Evolutionary conservation across 2,113 vertebrate genomes (phyloP), one percentile per base, ranked within the genome.

Genomic region (Lepisosteus osseus): DNA sequence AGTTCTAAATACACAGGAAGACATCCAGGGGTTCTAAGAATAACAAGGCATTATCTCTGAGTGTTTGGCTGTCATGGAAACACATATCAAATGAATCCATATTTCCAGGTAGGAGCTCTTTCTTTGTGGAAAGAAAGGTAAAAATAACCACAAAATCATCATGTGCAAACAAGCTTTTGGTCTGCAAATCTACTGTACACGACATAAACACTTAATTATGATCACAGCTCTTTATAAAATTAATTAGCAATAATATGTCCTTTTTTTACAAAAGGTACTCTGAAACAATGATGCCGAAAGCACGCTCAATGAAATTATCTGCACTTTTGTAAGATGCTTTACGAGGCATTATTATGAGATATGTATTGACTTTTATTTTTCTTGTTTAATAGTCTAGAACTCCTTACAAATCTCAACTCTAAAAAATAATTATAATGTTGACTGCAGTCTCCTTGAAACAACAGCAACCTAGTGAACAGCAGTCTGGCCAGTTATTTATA

Each of bases 1-100:
- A 61, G 43, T 67, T 72, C 43, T 54, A 63, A 72, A 72, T 65
- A 61, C 41, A 43, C 12, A n/a, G 64, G 65, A 67, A 51, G 65
- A 61, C 42, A 66, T 42, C 13, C 65, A 65, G 40, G 7, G 3
- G 42, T 5, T 51, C 47, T 5, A 56, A 57, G 43, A 3, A 72
- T 15, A 57, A 56, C 4, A 9, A 8, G 54, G 7, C 41, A 13
- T 4, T 13, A 51, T 17, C 15, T 65, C 44, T 54, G 47, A n/a
- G 54, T 61, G 62, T 69, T 61, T n/a, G 47, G 47, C 9, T 51
- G 47, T 51, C 5, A 51, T 51, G 5, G 47, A 51, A 51, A 51
- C 47, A 51, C 47, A 51, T 51, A 51, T 51, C 5, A 51, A 51
- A 9, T 6, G 9, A 51, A 51, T 51, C 5, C 47, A 51, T 9